A percentile compares a stretch with the other conserved stretches of the same genome.
phyloP scores from a whole-genome alignment of 53 echinoderm and acorn worm genomes.

The Echinarachnius parma region DNA sequence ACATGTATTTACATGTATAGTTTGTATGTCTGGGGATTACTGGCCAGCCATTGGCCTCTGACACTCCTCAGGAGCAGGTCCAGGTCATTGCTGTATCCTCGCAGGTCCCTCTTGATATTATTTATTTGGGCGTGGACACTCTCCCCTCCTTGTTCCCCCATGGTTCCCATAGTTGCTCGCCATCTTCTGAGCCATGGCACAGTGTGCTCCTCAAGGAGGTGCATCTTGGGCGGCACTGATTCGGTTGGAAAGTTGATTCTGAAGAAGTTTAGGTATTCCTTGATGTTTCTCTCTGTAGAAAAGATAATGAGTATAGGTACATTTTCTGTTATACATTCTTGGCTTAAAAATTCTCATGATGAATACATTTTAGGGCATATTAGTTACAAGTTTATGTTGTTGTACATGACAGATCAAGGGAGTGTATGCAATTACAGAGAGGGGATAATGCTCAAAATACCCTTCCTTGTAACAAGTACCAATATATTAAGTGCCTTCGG shows the following conservation, averaged over 20 bases:
- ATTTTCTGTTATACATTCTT: neutral
- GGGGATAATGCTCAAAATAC: neutral
- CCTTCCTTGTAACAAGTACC: neutral
- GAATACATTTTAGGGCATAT: no score
- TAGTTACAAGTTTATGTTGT: no score
- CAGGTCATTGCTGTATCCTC: no score
- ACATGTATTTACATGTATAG: constrained; percentile 14
- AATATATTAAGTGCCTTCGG: neutral
- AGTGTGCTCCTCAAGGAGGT: constrained; percentile 9
- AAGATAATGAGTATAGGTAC: neutral
- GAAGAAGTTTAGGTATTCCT: no score
- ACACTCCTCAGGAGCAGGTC: constrained; percentile 13
- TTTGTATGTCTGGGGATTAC: constrained; percentile 10
- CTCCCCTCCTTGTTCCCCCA: constrained; percentile 22
- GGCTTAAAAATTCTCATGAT: no score
- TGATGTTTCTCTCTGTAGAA: neutral
- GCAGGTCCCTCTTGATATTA: no score
- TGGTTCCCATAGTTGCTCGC: constrained; percentile 19
- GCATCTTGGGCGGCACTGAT: constrained; percentile 16
- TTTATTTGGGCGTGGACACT: no score
- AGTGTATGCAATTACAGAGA: neutral
- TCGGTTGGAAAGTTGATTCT: no score
- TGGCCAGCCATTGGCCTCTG: constrained; percentile 15
- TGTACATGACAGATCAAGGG: neutral
- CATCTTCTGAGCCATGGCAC: constrained; percentile 2